A percentile compares a stretch with the other conserved stretches of the same genome.
Evolutionary conservation across 2,888 invertebrate species (phyloP).

Genomic region (Timema podura): DNA sequence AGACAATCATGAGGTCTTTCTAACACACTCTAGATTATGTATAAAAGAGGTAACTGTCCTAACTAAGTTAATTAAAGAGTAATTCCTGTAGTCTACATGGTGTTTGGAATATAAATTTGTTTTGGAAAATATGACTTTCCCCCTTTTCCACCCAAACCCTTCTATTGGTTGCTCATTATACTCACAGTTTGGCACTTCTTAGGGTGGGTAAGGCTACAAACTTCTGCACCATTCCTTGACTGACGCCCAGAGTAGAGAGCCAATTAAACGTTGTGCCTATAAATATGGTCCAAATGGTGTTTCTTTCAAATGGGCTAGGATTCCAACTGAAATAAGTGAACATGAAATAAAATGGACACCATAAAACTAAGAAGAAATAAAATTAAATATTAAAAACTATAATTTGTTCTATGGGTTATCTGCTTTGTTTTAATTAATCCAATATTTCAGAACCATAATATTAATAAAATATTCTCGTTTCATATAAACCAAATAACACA

Average conservation of each 20-base stretch:
- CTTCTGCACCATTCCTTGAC: constrained; percentile 83
- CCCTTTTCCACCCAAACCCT: too few relatives aligned
- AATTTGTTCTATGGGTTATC: not conserved
- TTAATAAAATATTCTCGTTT: too few relatives aligned
- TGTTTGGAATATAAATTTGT: too few relatives aligned
- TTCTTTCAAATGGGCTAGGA: constrained; percentile 70
- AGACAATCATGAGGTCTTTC: too few relatives aligned
- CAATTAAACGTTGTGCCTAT: constrained; percentile 76
- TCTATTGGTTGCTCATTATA: not conserved
- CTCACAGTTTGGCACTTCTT: constrained; percentile 65
- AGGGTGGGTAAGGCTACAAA: constrained; percentile 72
- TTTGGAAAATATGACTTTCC: too few relatives aligned
- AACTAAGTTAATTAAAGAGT: too few relatives aligned
- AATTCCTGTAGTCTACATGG: too few relatives aligned
- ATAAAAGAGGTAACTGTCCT: too few relatives aligned
- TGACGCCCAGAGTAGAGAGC: constrained; percentile 76
- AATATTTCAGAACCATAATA: too few relatives aligned
- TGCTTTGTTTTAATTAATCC: too few relatives aligned
- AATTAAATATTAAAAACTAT: not conserved
- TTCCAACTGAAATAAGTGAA: constrained; percentile 58
- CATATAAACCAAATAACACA: too few relatives aligned
- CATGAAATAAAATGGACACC: not conserved
- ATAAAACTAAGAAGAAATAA: not conserved
- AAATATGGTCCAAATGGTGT: constrained; percentile 75
- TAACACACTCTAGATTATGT: too few relatives aligned